Conservation (phyloP, 2,113 vertebrate species). For the Pyrgilauda ruficollis region DNA sequence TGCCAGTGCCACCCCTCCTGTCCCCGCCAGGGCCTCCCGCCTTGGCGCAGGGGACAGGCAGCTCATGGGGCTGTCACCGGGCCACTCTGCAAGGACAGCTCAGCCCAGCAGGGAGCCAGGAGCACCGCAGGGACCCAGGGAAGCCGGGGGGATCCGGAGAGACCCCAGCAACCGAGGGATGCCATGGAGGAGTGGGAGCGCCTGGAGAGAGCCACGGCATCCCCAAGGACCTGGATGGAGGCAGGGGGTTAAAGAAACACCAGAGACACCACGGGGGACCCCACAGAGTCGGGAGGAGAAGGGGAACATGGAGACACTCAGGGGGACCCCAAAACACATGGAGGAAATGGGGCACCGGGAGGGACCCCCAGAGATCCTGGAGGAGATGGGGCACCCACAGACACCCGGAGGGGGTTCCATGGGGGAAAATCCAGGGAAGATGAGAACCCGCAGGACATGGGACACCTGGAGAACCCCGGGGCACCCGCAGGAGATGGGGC, state of each 20-base stretch:
- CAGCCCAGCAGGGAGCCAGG: background rate
- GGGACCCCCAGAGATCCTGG: background rate
- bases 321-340: background rate
- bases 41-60: background rate
- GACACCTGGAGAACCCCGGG: background rate
- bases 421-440: background rate
- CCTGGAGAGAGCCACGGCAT: background rate
- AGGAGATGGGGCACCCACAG: background rate
- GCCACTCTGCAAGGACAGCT: background rate
- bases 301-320: background rate
- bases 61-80: background rate
- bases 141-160: background rate
- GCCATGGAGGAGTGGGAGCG: background rate
- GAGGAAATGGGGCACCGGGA: background rate
- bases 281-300: background rate
- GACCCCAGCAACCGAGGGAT: background rate
- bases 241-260: background rate
- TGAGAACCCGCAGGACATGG: background rate
- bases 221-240: background rate
- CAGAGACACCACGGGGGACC: background rate
- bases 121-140: background rate
- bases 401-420: background rate
- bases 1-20: background rate
- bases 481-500: background rate
- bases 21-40: background rate